Conservation (phyloP, 2,888 invertebrate genomes). For the Lepetodrilus schrolli region DNA sequence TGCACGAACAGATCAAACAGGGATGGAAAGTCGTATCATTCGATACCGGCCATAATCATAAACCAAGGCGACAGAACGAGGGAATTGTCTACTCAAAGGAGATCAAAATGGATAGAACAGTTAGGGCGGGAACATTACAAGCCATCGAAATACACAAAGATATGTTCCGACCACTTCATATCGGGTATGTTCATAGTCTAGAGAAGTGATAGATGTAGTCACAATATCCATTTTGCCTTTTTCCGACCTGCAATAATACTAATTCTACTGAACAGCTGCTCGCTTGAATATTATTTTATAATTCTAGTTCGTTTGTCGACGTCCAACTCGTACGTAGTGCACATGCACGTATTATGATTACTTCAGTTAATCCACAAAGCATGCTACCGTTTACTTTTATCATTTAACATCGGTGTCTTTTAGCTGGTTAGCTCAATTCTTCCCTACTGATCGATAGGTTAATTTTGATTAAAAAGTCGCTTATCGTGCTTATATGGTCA, state of each 20-base stretch:
- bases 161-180: slow-evolving; percentile 13
- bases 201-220: not conserved
- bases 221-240: not conserved
- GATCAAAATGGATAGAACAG: not conserved
- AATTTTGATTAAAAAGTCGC: too few relatives aligned
- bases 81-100: not conserved
- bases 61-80: slow-evolving; percentile 1
- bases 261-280: too few relatives aligned
- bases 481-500: too few relatives aligned
- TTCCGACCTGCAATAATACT: not conserved
- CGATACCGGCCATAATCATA: not conserved
- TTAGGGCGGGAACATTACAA: not conserved
- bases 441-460: too few relatives aligned
- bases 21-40: slow-evolving; percentile 16
- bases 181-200: not conserved
- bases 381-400: too few relatives aligned
- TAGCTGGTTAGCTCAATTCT: too few relatives aligned
- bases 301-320: too few relatives aligned
- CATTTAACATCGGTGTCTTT: too few relatives aligned
- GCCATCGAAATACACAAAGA: slow-evolving; percentile 4
- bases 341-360: too few relatives aligned
- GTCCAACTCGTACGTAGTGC: too few relatives aligned
- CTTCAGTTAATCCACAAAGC: too few relatives aligned
- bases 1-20: slow-evolving; percentile 12
- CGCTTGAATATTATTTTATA: not conserved